phyloP scores from a whole-genome alignment of 2,113 vertebrate species.

The Mystacornis crossleyi region DNA sequence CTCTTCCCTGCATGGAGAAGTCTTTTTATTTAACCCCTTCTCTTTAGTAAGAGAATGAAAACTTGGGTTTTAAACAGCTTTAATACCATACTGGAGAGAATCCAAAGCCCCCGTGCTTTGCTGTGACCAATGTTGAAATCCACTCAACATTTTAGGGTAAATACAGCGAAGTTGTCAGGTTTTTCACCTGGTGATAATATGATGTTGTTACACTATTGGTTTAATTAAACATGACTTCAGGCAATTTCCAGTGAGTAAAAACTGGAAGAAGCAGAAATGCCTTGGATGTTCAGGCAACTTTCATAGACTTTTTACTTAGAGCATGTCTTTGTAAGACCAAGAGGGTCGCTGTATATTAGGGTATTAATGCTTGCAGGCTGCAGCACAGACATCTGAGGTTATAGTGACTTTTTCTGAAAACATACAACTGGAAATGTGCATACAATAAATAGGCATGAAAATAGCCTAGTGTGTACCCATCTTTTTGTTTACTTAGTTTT shows the following conservation, averaged over 20 bases:
- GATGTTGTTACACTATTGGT: background rate
- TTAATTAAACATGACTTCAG: background rate
- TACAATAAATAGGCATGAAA: background rate
- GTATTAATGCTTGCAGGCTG: background rate
- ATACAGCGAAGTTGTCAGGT: background rate
- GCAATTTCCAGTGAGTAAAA: background rate
- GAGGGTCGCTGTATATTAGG: background rate
- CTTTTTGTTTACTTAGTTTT: background rate
- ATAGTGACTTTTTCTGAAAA: background rate
- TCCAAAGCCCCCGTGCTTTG: too few relatives aligned
- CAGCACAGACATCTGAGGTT: background rate
- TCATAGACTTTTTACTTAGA: background rate
- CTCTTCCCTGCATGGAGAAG: background rate
- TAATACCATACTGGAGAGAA: background rate
- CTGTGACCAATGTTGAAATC: background rate
- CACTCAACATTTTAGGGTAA: background rate
- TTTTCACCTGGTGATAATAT: background rate
- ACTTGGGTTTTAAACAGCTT: background rate
- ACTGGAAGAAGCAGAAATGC: background rate
- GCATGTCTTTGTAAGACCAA: background rate
- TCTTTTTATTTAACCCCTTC: background rate
- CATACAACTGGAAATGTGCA: background rate
- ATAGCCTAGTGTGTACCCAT: background rate
- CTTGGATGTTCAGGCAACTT: background rate
- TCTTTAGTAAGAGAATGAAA: background rate